Evolutionary conservation across 2,888 invertebrate species (phyloP), one percentile per base, ranked within the genome.

Genomic region (Bembecia ichneumoniformis): DNA sequence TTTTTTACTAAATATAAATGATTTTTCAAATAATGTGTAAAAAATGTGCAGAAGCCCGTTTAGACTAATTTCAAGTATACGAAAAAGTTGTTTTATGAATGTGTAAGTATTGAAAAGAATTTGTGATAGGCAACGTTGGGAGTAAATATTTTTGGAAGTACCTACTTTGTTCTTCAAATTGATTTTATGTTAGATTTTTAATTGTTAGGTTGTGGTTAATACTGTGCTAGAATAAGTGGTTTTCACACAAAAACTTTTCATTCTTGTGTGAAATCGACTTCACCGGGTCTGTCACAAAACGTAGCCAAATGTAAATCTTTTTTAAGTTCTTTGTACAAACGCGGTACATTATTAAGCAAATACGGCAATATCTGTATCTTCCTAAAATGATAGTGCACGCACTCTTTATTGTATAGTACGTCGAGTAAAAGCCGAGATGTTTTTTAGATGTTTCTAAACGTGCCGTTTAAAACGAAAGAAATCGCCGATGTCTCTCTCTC

Each of bases 401-500:
- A 71, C 68, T 66, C 60, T 65, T 72, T 68, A 65, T 68, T 80
- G 75, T 80, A 78, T 72, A 72, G 61, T 71, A 66, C 34, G 68
- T 58, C 54, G 63, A 55, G 64, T 64, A 73, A 79, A 77, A 28
- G 28, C 28, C 28, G 78, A 79, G 78, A 79, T 71, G 64, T 72
- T 71, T 71, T 73, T 71, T 68, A 71, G 71, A 68, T 66, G 71
- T 71, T 71, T 66, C 9, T 28, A 28, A 28, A 28, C 28, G 43
- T 28, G 10, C 61, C 68, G 68, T 72, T 70, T 62, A 71, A 78
- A 74, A 70, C 62, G 63, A 59, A 62, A 28, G 28, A 60, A 68
- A 71, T 76, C 77, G 80, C 82, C 84, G 83, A 86, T 84, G 84
- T 86, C 86, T 87, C 28, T 28, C 82, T 86, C 86, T 87, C 28